phyloP scores from a whole-genome alignment of 23 tunicate species.

The Trididemnum miniatum region DNA sequence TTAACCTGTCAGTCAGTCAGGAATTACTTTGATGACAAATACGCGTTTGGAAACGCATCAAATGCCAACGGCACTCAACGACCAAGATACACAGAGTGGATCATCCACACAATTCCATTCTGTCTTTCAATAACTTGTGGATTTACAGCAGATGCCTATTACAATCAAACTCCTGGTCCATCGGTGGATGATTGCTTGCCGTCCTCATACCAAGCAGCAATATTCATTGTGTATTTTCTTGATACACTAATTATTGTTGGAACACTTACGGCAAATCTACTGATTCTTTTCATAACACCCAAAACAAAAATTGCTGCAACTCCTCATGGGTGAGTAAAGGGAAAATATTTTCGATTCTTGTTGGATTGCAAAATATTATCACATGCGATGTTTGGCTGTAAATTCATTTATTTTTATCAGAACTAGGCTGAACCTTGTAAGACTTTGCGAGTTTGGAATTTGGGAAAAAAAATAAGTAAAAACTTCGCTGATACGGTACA shows the following conservation, averaged over 20 bases:
- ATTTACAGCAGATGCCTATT: neutral
- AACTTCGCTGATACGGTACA: no score
- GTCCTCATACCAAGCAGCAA: slow-evolving; percentile 18
- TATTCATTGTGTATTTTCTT: slow-evolving; percentile 14
- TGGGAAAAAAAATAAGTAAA: no score
- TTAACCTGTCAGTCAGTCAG: slow-evolving; percentile 17
- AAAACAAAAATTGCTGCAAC: slow-evolving; percentile 1
- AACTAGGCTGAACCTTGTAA: no score
- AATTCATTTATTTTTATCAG: no score
- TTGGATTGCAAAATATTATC: no score
- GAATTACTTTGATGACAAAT: slow-evolving; percentile 14
- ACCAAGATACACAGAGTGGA: slow-evolving; percentile 46
- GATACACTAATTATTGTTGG: slow-evolving; percentile 9
- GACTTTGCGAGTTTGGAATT: no score
- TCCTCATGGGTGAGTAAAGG: slow-evolving; percentile 15
- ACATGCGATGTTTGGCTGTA: no score
- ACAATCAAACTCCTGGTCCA: neutral
- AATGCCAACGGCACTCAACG: neutral
- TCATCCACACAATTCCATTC: slow-evolving; percentile 44
- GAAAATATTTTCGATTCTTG: no score
- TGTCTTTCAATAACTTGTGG: slow-evolving; percentile 47
- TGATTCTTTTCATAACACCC: neutral
- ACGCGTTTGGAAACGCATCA: neutral
- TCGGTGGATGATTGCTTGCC: slow-evolving; percentile 36
- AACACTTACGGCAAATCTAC: slow-evolving; percentile 22